These are phyloP conservation scores for Drosophila mercatorum DNA, from an alignment of 2,888 invertebrate genomes.

Conservation along the genomic window DNA sequence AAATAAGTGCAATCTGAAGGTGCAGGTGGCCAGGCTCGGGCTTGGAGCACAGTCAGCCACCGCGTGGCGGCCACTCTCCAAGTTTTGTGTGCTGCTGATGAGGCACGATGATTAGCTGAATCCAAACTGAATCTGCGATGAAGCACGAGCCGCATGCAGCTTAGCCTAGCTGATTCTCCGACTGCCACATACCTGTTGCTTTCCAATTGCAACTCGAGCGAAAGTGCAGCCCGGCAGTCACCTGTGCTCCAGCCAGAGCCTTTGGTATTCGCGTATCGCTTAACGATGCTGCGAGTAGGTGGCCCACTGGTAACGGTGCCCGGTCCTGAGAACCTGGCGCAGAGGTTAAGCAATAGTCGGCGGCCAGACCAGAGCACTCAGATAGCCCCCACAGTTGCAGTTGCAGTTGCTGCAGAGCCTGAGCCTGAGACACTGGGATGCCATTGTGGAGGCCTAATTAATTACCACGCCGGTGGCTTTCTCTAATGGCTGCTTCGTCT, in stretches of 20 bases:
- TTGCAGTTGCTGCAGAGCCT: not conserved
- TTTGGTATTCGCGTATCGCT: slow-evolving; percentile 32
- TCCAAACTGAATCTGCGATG: slow-evolving; percentile 50
- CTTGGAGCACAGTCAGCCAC: slow-evolving; percentile 29
- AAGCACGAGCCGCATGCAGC: slow-evolving; percentile 45
- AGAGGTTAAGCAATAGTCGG: slow-evolving; percentile 67
- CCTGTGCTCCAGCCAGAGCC: slow-evolving; percentile 17
- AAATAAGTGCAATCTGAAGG: not conserved
- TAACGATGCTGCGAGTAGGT: slow-evolving; percentile 59
- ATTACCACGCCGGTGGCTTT: slow-evolving; percentile 73
- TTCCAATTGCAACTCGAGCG: slow-evolving; percentile 53
- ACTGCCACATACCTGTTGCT: slow-evolving; percentile 40
- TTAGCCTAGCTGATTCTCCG: slow-evolving; percentile 1
- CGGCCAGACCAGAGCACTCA: slow-evolving; percentile 35
- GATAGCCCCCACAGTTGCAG: slow-evolving; percentile 43
- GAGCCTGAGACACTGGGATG: slow-evolving; percentile 26
- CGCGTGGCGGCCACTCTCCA: slow-evolving; percentile 28
- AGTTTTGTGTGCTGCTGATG: slow-evolving; percentile 45
- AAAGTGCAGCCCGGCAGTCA: slow-evolving; percentile 46
- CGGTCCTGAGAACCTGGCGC: slow-evolving; percentile 65
- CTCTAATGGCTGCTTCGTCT: slow-evolving; percentile 61
- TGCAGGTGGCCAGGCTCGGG: not conserved
- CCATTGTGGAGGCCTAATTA: slow-evolving; percentile 71
- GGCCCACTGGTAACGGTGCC: slow-evolving; percentile 46
- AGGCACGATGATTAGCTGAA: slow-evolving; percentile 55